Evolutionary conservation across 2,797 vertebrate genomes (phyloP).

Genomic region (Allobates femoralis): DNA sequence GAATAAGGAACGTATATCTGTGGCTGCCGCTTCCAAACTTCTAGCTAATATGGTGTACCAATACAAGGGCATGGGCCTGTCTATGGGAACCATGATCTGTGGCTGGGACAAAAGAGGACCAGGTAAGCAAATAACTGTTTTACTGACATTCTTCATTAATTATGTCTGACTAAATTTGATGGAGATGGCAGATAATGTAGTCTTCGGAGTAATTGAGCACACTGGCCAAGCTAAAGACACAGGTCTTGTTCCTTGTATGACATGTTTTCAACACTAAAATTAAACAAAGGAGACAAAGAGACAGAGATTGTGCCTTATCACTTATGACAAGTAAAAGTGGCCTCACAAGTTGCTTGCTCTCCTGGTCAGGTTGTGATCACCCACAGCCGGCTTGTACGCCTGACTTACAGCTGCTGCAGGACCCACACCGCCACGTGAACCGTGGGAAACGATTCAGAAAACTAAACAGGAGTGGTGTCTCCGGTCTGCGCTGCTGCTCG

Average conservation of each 20-base stretch:
- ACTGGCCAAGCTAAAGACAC: not conserved
- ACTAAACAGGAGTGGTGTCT: too few species aligned
- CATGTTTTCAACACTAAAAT: not conserved
- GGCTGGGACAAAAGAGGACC: conserved; percentile 95
- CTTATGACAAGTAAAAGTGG: too few species aligned
- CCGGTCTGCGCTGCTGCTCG: too few species aligned
- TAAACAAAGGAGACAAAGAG: too few species aligned
- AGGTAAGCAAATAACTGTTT: conserved; percentile 71
- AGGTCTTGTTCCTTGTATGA: not conserved
- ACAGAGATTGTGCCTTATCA: too few species aligned
- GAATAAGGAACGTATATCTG: conserved; percentile 92
- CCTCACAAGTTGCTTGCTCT: too few species aligned
- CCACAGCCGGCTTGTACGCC: too few species aligned
- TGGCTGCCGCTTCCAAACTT: conserved; percentile 90
- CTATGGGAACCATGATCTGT: conserved; percentile 95
- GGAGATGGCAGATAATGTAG: not conserved
- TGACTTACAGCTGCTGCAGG: too few species aligned
- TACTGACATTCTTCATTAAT: not conserved
- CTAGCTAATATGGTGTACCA: conserved; percentile 96
- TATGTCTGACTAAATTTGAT: not conserved
- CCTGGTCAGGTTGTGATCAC: too few species aligned
- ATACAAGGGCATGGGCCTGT: conserved; percentile 94
- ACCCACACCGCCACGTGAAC: too few species aligned
- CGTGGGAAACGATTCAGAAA: too few species aligned
- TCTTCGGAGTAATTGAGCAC: not conserved